Percentiles rank a stretch among this genome's conserved stretches.
These are phyloP conservation scores for Xenentodon cancila DNA, from an alignment of 2,797 vertebrate species.

Conservation along the genomic window DNA sequence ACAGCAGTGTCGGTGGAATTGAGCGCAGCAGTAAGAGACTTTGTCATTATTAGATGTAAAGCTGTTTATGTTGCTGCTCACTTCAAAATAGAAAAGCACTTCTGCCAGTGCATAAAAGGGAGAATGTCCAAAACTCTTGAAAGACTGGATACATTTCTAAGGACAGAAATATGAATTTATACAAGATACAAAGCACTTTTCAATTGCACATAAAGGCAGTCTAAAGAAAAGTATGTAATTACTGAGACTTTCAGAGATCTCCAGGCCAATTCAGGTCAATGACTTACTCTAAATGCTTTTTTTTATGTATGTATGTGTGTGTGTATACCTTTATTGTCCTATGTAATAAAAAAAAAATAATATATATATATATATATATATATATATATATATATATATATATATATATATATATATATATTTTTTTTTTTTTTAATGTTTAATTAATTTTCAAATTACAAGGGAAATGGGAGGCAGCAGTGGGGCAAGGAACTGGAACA, in stretches of 20 bases:
- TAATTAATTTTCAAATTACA: slow-evolving; percentile 64
- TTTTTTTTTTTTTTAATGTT: neutral
- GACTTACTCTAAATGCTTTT: slow-evolving; percentile 27
- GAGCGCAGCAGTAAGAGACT: slow-evolving; percentile 28
- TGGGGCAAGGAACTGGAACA: slow-evolving; percentile 64
- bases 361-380: slow-evolving; percentile 4
- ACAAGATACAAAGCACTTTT: slow-evolving; percentile 14
- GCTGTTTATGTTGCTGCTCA: slow-evolving; percentile 24
- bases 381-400: too few relatives aligned
- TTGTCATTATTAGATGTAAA: slow-evolving; percentile 45
- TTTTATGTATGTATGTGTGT: too few relatives aligned
- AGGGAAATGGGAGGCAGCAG: slow-evolving; percentile 56
- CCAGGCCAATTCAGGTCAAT: slow-evolving; percentile 35
- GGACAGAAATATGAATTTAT: slow-evolving; percentile 15
- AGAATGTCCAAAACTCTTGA: slow-evolving; percentile 6
- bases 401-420: too few relatives aligned
- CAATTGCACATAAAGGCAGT: slow-evolving; percentile 25
- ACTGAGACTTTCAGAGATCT: slow-evolving; percentile 20
- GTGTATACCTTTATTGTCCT: slow-evolving; percentile 46
- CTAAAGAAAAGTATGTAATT: slow-evolving; percentile 41
- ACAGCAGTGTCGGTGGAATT: slow-evolving; percentile 11
- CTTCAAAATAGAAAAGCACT: slow-evolving; percentile 27
- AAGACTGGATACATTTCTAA: slow-evolving; percentile 6
- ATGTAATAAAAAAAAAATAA: slow-evolving; percentile 35
- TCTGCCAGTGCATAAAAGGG: slow-evolving; percentile 16